Evolutionary conservation across 2,888 invertebrate genomes (phyloP).

Genomic region (Camptogramma bilineatum): DNA sequence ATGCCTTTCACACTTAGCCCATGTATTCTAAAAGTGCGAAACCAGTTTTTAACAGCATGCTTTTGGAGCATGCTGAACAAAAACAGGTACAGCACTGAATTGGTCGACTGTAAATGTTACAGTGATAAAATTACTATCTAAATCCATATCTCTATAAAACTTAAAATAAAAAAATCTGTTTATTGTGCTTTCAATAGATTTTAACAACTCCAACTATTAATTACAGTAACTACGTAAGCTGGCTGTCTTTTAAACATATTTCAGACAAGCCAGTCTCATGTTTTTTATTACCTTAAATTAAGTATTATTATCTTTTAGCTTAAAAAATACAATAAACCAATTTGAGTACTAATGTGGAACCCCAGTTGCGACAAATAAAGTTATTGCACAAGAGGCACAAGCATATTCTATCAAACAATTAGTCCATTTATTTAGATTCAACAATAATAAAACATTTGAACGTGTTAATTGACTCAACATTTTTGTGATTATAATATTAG

Average conservation of each 20-base stretch:
- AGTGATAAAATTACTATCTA: slow-evolving; percentile 34
- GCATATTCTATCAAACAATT: slow-evolving; percentile 63
- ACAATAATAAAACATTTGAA: slow-evolving; percentile 70
- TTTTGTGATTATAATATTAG: slow-evolving; percentile 51
- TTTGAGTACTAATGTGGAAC: slow-evolving; percentile 52
- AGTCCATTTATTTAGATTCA: slow-evolving; percentile 58
- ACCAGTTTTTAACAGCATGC: slow-evolving; percentile 23
- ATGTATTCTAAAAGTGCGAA: slow-evolving; percentile 28
- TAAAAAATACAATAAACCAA: slow-evolving; percentile 31
- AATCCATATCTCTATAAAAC: slow-evolving; percentile 30
- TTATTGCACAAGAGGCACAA: slow-evolving; percentile 67
- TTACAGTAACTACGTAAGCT: slow-evolving; percentile 41
- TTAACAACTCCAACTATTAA: slow-evolving; percentile 30
- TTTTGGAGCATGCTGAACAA: neutral
- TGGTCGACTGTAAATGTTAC: slow-evolving; percentile 32
- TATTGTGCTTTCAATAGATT: slow-evolving; percentile 36
- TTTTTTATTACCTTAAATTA: slow-evolving; percentile 32
- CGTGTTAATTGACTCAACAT: slow-evolving; percentile 75
- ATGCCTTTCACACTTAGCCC: slow-evolving; percentile 44
- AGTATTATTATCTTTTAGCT: slow-evolving; percentile 26
- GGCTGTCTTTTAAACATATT: slow-evolving; percentile 72
- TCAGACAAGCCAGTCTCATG: slow-evolving; percentile 54
- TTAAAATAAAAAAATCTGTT: slow-evolving; percentile 35
- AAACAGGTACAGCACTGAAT: slow-evolving; percentile 20
- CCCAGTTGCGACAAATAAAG: slow-evolving; percentile 42